phyloP scores from a whole-genome alignment of 2,888 invertebrate genomes.

The Melinopterus prodromus region DNA sequence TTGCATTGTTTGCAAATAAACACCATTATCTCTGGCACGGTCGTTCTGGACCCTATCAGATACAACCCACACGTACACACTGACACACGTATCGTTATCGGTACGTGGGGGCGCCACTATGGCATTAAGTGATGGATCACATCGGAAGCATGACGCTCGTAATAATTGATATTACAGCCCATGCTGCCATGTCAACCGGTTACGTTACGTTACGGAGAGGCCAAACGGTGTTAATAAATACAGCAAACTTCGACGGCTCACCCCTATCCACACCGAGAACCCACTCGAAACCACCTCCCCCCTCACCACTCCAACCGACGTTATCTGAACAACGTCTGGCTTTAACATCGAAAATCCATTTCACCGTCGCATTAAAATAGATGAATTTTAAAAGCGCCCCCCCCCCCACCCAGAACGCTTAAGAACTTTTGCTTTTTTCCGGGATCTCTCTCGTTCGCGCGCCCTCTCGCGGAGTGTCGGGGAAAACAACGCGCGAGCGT shows the following conservation, averaged over 20 bases:
- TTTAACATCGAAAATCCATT: constrained; percentile 54
- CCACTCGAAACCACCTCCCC: constrained; percentile 23
- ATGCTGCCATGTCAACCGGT: constrained; percentile 16
- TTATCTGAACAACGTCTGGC: constrained; percentile 28
- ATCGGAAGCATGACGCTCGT: constrained; percentile 11
- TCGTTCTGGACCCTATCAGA: background rate
- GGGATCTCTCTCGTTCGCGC: background rate
- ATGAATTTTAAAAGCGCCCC: constrained; percentile 50
- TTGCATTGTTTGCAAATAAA: background rate
- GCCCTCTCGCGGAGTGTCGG: constrained; percentile 13
- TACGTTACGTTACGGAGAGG: background rate
- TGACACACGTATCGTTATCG: constrained; percentile 6
- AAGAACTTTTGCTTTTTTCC: constrained; percentile 47
- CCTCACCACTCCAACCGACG: constrained; percentile 11
- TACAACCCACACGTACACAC: background rate
- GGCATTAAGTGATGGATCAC: constrained; percentile 28
- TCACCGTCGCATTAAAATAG: constrained; percentile 52
- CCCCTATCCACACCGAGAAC: background rate
- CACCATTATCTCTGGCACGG: background rate
- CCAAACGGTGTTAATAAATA: constrained; percentile 28
- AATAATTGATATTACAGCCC: constrained; percentile 29
- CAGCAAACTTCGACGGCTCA: constrained; percentile 13
- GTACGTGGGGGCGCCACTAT: constrained; percentile 5
- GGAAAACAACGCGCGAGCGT: constrained; percentile 32
- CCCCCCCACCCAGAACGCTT: too few relatives aligned